A percentile compares a stretch with the other conserved stretches of the same genome.
These are phyloP conservation scores for Condylura cristata DNA, from an alignment of 2,113 vertebrate genomes.

Conservation along the genomic window DNA sequence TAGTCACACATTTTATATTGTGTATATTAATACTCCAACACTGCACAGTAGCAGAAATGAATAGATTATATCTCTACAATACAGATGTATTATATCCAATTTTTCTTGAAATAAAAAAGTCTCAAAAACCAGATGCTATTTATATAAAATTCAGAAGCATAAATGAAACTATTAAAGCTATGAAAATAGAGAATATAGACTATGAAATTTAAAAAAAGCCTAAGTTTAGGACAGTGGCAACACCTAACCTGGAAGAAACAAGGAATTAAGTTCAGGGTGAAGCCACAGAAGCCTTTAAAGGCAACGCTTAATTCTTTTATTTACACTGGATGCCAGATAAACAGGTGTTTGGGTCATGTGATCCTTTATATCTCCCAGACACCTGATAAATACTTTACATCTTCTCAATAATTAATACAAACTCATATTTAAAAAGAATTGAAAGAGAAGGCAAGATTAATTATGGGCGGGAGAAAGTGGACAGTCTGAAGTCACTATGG, in stretches of 20 bases:
- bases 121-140: constrained; percentile 7
- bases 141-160: neutral
- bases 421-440: constrained; percentile 4
- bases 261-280: neutral
- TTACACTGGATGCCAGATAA: neutral
- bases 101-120: neutral
- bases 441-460: neutral
- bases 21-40: neutral
- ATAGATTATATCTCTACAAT: neutral
- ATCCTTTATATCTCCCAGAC: neutral
- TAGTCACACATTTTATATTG: neutral
- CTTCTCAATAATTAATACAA: constrained; percentile 52
- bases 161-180: constrained; percentile 39
- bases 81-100: neutral
- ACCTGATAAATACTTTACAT: constrained; percentile 58
- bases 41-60: neutral
- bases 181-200: neutral
- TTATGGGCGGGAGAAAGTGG: neutral
- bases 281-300: neutral
- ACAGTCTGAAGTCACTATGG: neutral
- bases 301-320: neutral
- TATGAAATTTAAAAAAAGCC: neutral
- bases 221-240: neutral
- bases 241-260: neutral
- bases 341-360: neutral